Evolutionary conservation across 1,140 invertebrate species (phyloP).

Genomic region (Drepana arcuata): DNA sequence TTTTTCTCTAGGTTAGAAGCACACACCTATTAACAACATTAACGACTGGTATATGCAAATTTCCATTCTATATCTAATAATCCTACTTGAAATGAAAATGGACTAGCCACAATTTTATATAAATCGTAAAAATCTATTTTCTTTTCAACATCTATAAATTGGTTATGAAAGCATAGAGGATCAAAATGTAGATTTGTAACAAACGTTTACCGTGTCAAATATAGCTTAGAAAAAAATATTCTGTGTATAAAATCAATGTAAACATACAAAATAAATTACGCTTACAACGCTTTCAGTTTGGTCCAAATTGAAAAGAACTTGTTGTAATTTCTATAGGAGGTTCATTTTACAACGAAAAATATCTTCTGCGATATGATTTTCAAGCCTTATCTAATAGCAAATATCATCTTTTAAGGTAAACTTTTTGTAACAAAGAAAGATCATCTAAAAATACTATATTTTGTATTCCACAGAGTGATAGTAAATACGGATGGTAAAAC

Average conservation of each 20-base stretch:
- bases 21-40: too few relatives aligned
- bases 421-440: conserved; percentile 56
- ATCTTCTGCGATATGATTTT: too few relatives aligned
- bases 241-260: conserved; percentile 8
- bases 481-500: too few relatives aligned
- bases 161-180: conserved; percentile 30
- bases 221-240: conserved; percentile 14
- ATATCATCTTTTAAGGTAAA: conserved; percentile 41
- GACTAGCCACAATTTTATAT: too few relatives aligned
- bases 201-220: conserved; percentile 34
- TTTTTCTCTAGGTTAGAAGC: too few relatives aligned
- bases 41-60: too few relatives aligned
- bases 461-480: conserved; percentile 23
- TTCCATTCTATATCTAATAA: too few relatives aligned
- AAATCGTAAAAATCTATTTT: conserved; percentile 17
- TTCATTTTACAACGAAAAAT: too few relatives aligned
- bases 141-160: conserved; percentile 39
- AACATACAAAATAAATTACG: conserved; percentile 9
- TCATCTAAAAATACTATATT: conserved; percentile 66
- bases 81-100: too few relatives aligned
- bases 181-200: conserved; percentile 30
- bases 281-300: too few relatives aligned
- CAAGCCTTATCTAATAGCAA: conserved; percentile 52
- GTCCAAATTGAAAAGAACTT: conserved; percentile 42
- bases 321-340: too few relatives aligned